Base-by-base conservation (phyloP, 2,113 vertebrate species). In the Haplochromis burtoni region DNA sequence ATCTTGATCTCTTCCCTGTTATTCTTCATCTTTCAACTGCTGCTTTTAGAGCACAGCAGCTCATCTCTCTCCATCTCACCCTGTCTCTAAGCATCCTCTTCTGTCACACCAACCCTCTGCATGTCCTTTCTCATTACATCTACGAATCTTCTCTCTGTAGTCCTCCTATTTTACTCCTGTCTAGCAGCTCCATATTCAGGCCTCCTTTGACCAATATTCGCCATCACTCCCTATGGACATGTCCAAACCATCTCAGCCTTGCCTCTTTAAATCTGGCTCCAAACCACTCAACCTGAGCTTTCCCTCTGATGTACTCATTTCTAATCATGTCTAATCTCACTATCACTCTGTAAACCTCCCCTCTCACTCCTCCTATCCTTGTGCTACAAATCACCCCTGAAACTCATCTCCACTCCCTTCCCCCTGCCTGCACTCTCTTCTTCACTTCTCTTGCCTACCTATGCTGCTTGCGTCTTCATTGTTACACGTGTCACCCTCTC, bases 141-240 rank as follows among this genome's bases (percentile, higher is more conserved):
- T 14, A 47, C 7, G 2, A 73, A 3, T 17, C 68, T 7, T 17
- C 68, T 73, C 21, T 73, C 21, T 45, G 68, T 73, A 9, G 21
- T 47, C 42, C 40, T 47, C 68, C 16, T 73, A 26, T 73, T 45
- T 73, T 5, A 45, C 68, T 47, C 40, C 40, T 5, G 21, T 42
- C 68, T 73, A 2, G 68, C 21, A 73, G 68, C 21, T 73, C 35
- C 12, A 68, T 40, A 68, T 9, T 0, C 2, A 40, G 0, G 7
- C 35, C 35, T 68, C 68, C 68, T 73, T 45, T 73, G 5, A 26
- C 21, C 38, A 45, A 1, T 29, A 73, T 45, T 10, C 8, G 10
- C 21, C 21, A 16, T 26, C 13, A 2, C 3, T 24, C 66, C 38
- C 14, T 47, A 45, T 73, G 40, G 3, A 73, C 68, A 45, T 11